Conservation (phyloP, 2,888 invertebrate species). For the Drosophila affinis region DNA sequence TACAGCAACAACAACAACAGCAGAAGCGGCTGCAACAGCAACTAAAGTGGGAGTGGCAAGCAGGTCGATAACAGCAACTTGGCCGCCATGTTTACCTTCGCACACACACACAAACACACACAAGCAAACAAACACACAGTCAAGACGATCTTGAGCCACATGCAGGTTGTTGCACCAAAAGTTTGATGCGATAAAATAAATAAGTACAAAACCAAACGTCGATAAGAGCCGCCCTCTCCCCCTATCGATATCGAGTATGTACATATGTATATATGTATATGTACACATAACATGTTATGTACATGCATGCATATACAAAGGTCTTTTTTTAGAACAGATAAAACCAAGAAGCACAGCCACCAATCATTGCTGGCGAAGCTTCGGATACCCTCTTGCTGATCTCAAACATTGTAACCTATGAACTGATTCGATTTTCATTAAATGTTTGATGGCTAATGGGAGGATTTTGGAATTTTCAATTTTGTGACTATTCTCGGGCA, state of each 20-base stretch:
- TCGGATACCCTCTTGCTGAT: background rate
- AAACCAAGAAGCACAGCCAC: background rate
- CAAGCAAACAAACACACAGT: constrained; percentile 20
- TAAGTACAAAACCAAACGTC: background rate
- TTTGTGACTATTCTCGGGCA: too few relatives aligned
- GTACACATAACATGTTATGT: background rate
- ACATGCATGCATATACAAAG: background rate
- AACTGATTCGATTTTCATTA: too few relatives aligned
- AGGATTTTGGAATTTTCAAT: too few relatives aligned
- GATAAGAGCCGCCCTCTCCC: constrained; percentile 10
- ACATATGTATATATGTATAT: background rate
- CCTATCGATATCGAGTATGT: background rate
- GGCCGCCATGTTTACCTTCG: constrained; percentile 74
- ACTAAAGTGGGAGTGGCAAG: constrained; percentile 50
- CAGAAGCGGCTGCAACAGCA: constrained; percentile 17
- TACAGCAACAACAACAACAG: constrained; percentile 23
- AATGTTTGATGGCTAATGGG: too few relatives aligned
- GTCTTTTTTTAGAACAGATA: background rate
- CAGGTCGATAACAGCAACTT: constrained; percentile 53
- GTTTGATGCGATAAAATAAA: constrained; percentile 16
- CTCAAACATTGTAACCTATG: too few relatives aligned
- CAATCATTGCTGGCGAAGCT: background rate
- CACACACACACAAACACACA: constrained; percentile 21
- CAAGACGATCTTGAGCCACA: constrained; percentile 82
- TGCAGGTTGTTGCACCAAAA: constrained; percentile 82